Base-by-base conservation (phyloP, 2,888 invertebrate genomes). In the Synanthedon formicaeformis region DNA sequence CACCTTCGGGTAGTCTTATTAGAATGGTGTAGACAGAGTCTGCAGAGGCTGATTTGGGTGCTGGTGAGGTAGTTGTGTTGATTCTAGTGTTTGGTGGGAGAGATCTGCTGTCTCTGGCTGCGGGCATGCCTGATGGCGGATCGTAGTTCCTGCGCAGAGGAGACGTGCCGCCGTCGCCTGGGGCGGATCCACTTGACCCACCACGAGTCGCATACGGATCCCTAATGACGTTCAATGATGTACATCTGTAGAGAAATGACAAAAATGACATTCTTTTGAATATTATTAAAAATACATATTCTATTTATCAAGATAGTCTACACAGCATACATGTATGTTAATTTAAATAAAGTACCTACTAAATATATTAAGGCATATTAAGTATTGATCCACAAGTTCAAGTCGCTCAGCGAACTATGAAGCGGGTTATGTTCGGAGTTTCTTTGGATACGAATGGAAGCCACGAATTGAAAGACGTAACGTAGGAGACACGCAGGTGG, bases 11-110 rank as follows among this genome's bases (percentile, higher is more conserved):
- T 63, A 98, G 88, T 66, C 94, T 90, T 67, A 98, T 98, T 58
- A 98, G 88, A 69, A 98, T 97, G 55, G 97, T 97, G 88, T 97
- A 98, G 49, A 97, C 95, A 41, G 92, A 92, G 67, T 93, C 93
- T 61, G 91, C 92, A 52, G 92, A 92, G 10, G 90, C 89, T 13
- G 91, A 90, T 60, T 88, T 86, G 1, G 83, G 80, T 27, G 88
- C 86, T 57, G 87, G 86, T 59, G 88, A 83, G 52, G 90, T 83
- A 57, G 90, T 86, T 50, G 90, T 86, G 59, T 87, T 89, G 18
- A 50, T 50, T 65, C 92, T 90, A 61, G 90, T 90, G 57, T 88
- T 88, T 11, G 89, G 85, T 16, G 92, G 92, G 55, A 92, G 75
- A 53, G 91, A 91, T 56, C 92, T 89, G 57, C 91, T 89, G 66